Evolutionary conservation across 2,888 invertebrate genomes (phyloP).

Genomic region (Drosophila austrosaltans): DNA sequence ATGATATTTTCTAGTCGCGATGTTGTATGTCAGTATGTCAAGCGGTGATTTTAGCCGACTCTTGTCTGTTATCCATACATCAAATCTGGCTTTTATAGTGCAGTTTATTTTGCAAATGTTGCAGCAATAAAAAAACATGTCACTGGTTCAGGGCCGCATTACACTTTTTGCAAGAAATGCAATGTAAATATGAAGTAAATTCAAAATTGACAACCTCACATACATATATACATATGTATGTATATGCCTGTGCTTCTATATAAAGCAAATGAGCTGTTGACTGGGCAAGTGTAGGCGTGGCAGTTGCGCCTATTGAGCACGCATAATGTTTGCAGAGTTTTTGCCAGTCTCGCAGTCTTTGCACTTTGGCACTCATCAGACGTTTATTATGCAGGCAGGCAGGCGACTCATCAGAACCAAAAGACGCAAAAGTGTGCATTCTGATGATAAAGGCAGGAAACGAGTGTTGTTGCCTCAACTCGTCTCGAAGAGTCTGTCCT

Average conservation of each 20-base stretch:
- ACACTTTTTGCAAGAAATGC: constrained; percentile 50
- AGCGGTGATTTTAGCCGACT: constrained; percentile 20
- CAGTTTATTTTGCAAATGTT: constrained; percentile 17
- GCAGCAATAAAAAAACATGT: constrained; percentile 58
- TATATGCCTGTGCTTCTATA: constrained; percentile 2
- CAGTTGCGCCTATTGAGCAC: constrained; percentile 65
- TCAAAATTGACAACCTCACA: background rate
- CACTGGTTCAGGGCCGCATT: constrained; percentile 72
- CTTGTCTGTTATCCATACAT: constrained; percentile 7
- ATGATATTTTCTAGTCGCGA: constrained; percentile 33
- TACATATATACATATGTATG: no score
- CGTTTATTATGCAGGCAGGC: constrained; percentile 56
- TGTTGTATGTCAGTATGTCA: constrained; percentile 8
- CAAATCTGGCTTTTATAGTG: constrained; percentile 21
- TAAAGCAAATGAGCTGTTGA: constrained; percentile 41
- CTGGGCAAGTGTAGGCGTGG: constrained; percentile 23
- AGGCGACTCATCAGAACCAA: constrained; percentile 27
- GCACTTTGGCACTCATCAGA: constrained; percentile 39
- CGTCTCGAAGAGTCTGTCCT: constrained; percentile 14
- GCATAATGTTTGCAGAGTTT: constrained; percentile 57
- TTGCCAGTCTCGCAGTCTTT: constrained; percentile 37
- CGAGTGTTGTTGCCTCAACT: constrained; percentile 5
- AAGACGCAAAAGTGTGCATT: constrained; percentile 49
- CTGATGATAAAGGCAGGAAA: constrained; percentile 56
- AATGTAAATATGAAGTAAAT: constrained; percentile 46